Base-by-base conservation (phyloP, 2,113 vertebrate species). In the Malurus alboscapulatus region DNA sequence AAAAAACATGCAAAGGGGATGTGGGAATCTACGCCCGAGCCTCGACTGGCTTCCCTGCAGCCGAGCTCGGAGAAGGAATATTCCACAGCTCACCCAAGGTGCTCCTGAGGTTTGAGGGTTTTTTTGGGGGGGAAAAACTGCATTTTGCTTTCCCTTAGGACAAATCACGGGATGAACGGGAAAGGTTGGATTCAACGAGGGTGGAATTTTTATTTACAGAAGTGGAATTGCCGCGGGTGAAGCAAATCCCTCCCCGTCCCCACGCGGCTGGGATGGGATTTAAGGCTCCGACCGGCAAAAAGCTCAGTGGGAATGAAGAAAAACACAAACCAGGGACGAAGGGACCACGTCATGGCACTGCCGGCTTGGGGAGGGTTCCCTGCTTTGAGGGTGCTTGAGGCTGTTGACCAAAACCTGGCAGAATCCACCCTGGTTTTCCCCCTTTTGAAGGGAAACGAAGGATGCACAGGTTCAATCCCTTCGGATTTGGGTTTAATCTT, bases 51-150 rank as follows among this genome's bases (percentile, higher is more conserved):
- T 51, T 87, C 74, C 74, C 71, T 4, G 1, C 2, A 14, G 82
- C 9, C 2, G 44, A 25, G 12, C n/a, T 45, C 12, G 3, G 50
- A 66, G 51, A 66, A 18, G 47, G 54, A 71, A n/a, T 9, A 38
- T 53, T 58, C 36, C 54, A 12, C 14, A 40, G 40, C 51, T 87
- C 44, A 50, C 34, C 92, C 89, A 45, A 48, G 93, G 96, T 88
- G 96, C 96, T 97, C 94, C 96, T 95, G 95, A 97, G 96, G 87
- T 75, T 36, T 34, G 27, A 36, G 36, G 36, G 72, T 38, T 25
- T 5, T 67, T 79, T 69, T 22, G 8, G 9, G 66, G 21, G 12
- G 3, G 2, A 8, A 30, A 63, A 81, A 36, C 1, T 11, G 62
- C 8, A 1, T 66, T 94, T 84, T 69, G 65, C 48, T 47, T 84